A percentile compares a stretch with the other conserved stretches of the same genome.
Evolutionary conservation across 2,113 vertebrate species (phyloP).

Genomic region (Siniperca knerii): DNA sequence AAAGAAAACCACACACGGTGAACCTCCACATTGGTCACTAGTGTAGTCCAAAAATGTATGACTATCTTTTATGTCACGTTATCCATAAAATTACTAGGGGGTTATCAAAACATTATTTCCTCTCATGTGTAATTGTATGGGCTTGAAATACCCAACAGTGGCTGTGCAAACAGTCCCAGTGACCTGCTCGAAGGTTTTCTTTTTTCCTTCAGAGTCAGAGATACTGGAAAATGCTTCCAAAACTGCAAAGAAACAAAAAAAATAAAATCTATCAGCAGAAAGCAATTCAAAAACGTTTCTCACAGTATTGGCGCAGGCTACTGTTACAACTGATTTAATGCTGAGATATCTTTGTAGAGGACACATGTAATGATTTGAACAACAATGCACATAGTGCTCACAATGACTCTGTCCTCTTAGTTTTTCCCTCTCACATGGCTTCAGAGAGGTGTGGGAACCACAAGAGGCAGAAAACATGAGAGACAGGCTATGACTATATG

Average conservation of each 20-base stretch:
- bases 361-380: background rate
- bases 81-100: background rate
- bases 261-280: background rate
- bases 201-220: background rate
- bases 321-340: background rate
- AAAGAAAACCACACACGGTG: slow-evolving; percentile 10
- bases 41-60: background rate
- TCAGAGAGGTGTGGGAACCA: slow-evolving; percentile 10
- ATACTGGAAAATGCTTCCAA: background rate
- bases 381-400: too few species aligned
- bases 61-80: background rate
- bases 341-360: background rate
- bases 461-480: background rate
- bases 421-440: background rate
- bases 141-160: slow-evolving; percentile 38
- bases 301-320: background rate
- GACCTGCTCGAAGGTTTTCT: background rate
- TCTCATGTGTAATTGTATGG: background rate
- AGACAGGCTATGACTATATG: background rate
- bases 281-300: background rate
- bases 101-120: slow-evolving; percentile 32
- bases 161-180: slow-evolving; percentile 18
- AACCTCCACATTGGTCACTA: background rate
- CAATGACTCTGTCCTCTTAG: background rate
- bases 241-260: background rate